A percentile compares a stretch with the other conserved stretches of the same genome.
phyloP scores from a whole-genome alignment of 2,113 vertebrate genomes.

The Cricetomys ansorgei region DNA sequence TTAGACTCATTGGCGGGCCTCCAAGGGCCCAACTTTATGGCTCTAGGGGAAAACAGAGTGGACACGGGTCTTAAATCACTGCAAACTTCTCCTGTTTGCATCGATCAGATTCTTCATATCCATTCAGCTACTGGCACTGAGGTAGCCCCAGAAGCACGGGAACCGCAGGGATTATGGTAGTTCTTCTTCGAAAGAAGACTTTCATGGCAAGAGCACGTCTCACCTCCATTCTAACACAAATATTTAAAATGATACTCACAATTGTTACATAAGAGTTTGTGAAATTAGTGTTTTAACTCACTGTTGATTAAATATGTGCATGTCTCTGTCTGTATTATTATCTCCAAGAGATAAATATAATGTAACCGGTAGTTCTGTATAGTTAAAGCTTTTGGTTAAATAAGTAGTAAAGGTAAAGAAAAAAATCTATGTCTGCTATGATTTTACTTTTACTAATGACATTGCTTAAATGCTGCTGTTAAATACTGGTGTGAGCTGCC shows the following conservation, averaged over 20 bases:
- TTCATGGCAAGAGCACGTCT: neutral
- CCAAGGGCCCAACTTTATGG: fast-evolving
- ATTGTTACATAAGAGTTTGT: neutral
- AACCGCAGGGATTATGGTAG: neutral
- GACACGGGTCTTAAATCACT: neutral
- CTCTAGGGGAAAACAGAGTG: neutral
- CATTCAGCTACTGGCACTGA: neutral
- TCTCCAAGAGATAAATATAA: conserved; percentile 54
- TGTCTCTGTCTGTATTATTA: neutral
- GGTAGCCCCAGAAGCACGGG: neutral
- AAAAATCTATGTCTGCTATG: neutral
- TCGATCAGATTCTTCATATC: neutral
- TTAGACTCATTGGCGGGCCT: fast-evolving
- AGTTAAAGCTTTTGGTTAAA: conserved; percentile 1
- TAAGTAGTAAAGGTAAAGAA: neutral
- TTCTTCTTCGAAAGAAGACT: neutral
- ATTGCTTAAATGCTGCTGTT: neutral
- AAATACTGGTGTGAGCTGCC: neutral
- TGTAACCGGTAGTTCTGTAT: neutral
- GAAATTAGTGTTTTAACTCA: neutral
- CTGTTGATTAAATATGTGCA: neutral
- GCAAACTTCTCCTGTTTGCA: neutral
- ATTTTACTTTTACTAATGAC: neutral
- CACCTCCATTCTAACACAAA: neutral
- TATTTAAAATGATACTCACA: neutral